These are phyloP conservation scores for Drosophila tropicalis DNA, from an alignment of 1,140 invertebrate species.

Conservation along the genomic window DNA sequence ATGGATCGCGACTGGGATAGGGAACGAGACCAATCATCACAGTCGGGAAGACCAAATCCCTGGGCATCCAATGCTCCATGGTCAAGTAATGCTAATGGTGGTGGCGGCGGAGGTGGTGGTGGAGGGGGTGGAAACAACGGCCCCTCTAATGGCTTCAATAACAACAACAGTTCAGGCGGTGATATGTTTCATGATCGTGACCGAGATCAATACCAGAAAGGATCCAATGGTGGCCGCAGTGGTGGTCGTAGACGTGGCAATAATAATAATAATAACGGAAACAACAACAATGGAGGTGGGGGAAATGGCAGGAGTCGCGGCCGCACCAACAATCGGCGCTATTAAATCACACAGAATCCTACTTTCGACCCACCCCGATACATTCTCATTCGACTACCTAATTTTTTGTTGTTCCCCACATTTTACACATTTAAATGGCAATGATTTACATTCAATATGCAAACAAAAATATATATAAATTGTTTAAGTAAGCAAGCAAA, in stretches of 20 bases:
- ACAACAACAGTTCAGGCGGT: slow-evolving; percentile 56
- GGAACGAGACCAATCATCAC: slow-evolving; percentile 27
- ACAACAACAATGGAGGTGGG: slow-evolving; percentile 19
- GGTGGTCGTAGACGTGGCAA: slow-evolving; percentile 69
- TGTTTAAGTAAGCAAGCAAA: neutral
- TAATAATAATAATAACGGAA: slow-evolving; percentile 40
- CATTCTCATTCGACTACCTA: slow-evolving; percentile 29
- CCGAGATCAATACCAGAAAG: slow-evolving; percentile 57
- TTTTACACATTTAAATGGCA: neutral
- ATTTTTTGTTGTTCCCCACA: slow-evolving; percentile 19
- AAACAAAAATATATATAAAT: neutral
- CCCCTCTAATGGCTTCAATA: slow-evolving; percentile 49
- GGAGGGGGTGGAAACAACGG: slow-evolving; percentile 24
- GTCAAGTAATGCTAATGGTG: slow-evolving; percentile 55
- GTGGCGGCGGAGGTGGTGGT: slow-evolving; percentile 25
- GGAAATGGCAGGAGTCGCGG: slow-evolving; percentile 39
- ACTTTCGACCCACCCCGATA: slow-evolving; percentile 20
- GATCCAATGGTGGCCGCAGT: slow-evolving; percentile 44
- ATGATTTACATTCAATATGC: neutral
- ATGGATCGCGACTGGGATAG: slow-evolving; percentile 39
- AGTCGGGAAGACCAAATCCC: slow-evolving; percentile 60
- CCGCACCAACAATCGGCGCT: slow-evolving; percentile 60
- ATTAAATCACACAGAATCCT: slow-evolving; percentile 41
- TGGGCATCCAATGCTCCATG: slow-evolving; percentile 69
- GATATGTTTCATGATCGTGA: slow-evolving; percentile 62